phyloP scores from a whole-genome alignment of 2,797 vertebrate species.

The Orestias chungarensis region DNA sequence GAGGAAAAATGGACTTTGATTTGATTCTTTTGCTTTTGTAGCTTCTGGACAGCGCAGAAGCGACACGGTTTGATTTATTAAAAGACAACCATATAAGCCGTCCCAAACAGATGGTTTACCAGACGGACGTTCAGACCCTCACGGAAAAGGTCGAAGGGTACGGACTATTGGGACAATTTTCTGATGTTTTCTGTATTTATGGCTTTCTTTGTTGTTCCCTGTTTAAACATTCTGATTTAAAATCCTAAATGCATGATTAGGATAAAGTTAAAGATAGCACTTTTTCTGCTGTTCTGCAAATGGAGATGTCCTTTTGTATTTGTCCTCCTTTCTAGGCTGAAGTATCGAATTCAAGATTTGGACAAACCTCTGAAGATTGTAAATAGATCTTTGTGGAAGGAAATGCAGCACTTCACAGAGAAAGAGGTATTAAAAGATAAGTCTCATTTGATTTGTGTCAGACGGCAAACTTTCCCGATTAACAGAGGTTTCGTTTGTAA shows the following conservation, averaged over 20 bases:
- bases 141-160: slow-evolving; percentile 85
- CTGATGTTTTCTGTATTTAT: not conserved
- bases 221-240: not conserved
- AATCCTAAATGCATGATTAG: not conserved
- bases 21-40: slow-evolving; percentile 39
- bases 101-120: slow-evolving; percentile 88
- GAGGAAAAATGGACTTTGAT: not conserved
- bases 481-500: not conserved
- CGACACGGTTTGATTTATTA: slow-evolving; percentile 78
- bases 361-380: slow-evolving; percentile 71
- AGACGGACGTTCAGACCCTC: slow-evolving; percentile 83
- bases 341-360: slow-evolving; percentile 68
- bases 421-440: slow-evolving; percentile 64
- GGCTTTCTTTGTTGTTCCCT: not conserved
- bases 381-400: slow-evolving; percentile 73
- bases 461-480: not conserved
- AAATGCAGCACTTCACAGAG: slow-evolving; percentile 66
- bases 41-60: slow-evolving; percentile 64
- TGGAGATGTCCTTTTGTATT: not conserved
- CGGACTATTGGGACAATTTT: slow-evolving; percentile 19
- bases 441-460: not conserved
- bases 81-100: slow-evolving; percentile 82
- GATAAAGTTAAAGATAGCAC: not conserved
- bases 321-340: slow-evolving; percentile 66
- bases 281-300: not conserved